Base-by-base conservation (phyloP, 2,113 vertebrate species). In the Gymnarchus niloticus region DNA sequence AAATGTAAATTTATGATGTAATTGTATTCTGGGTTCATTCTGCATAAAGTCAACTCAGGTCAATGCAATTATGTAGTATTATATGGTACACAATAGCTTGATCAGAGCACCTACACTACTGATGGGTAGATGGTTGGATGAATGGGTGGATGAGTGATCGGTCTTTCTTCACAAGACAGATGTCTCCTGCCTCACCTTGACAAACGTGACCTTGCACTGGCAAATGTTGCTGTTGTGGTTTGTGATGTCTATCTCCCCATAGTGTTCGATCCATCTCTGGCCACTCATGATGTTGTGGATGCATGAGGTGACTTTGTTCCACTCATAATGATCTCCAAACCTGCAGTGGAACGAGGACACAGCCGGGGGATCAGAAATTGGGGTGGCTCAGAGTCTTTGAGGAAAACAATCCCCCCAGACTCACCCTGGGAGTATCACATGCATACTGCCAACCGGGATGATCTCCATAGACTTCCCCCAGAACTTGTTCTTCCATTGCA, bases 401-500 rank as follows among this genome's bases (percentile, higher is more conserved):
- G 44, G 76, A 78, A 78, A 78, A 78, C 41, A 9, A 78, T 10
- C 6, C 0, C 12, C 7, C 17, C 17, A 41, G 65, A 73, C 65
- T 73, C 93, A 99, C 98, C 65, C 91, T 23, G 97, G 97, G 80
- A 99, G 93, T 88, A 93, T 95, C 69, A 99, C 95, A 1, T 99
- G 96, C 14, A 96, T 97, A 87, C 94, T 97, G 84, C 98, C 98
- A 86, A 99, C 91, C 84, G 98, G 98, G 89, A 99, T 95, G 14
- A 99, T 99, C 93, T 99, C 98, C 96, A 99, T 99, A 56, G 98
- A 99, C 93, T 99, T 99, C 0, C 98, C 98, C 98, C 98, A 99
- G 92, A 99, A 99, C 91, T 99, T 99, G 91, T 99, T 99, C 94
- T 99, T 99, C 96, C 98, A 99, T 90, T 98, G 96, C 89, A 99